phyloP scores from a whole-genome alignment of 2,797 vertebrate species.

The Phrynocephalus vlangalii region DNA sequence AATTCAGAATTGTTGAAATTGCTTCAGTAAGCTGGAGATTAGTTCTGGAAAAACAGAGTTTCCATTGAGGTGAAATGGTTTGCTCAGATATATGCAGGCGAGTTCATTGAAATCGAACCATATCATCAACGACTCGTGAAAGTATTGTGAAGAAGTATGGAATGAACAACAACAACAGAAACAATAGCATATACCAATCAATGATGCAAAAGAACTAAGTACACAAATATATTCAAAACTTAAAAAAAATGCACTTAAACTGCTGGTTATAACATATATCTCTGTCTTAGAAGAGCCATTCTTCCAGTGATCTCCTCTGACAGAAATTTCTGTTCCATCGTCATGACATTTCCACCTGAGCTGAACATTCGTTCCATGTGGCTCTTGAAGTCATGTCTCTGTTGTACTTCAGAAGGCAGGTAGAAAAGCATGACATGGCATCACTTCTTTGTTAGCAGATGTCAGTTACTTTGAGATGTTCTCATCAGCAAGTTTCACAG shows the following conservation, averaged over 20 bases:
- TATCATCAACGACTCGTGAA: not conserved
- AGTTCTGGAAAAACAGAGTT: not conserved
- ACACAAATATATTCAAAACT: not conserved
- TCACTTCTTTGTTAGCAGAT: not conserved
- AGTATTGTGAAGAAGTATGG: not conserved
- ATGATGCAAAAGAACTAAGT: not conserved
- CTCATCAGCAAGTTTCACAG: not conserved
- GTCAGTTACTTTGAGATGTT: not conserved
- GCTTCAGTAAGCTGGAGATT: not conserved
- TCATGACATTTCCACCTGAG: not conserved
- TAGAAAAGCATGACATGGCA: not conserved
- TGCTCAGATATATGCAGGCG: not conserved
- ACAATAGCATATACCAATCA: not conserved
- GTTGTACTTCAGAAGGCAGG: not conserved
- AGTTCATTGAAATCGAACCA: not conserved
- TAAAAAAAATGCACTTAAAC: not conserved
- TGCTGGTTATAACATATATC: not conserved
- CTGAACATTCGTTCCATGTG: not conserved
- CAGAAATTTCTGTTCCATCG: not conserved
- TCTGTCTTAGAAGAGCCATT: not conserved
- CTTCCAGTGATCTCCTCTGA: not conserved
- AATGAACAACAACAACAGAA: no score
- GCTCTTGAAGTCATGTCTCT: not conserved
- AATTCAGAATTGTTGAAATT: conserved; percentile 13
- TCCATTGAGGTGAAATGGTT: not conserved